phyloP scores from a whole-genome alignment of 2,797 vertebrate genomes.

The Danio kyathit region DNA sequence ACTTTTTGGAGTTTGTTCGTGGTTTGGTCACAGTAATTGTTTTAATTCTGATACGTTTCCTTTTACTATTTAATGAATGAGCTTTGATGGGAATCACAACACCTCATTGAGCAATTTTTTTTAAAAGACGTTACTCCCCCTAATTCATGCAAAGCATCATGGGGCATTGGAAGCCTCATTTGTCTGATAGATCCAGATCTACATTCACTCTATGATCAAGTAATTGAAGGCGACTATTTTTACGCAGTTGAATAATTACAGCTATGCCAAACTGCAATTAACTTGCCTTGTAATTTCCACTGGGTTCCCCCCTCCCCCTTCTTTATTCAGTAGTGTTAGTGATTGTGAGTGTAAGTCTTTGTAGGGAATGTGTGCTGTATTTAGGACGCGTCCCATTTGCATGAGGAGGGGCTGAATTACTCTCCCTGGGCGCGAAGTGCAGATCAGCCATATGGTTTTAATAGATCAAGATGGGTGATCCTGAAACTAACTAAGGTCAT shows the following conservation, averaged over 20 bases:
- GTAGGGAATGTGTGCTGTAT: conserved; percentile 12
- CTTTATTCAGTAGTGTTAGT: conserved; percentile 22
- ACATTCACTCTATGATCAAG: conserved; percentile 73
- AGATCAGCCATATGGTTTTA: conserved; percentile 57
- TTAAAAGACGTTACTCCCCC: no score
- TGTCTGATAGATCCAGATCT: conserved; percentile 61
- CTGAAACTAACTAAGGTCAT: conserved; percentile 51
- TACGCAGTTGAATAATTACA: conserved; percentile 82
- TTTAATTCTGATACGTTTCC: no score
- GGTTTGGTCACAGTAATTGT: no score
- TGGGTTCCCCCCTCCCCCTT: conserved; percentile 57
- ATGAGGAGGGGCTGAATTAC: conserved; percentile 1
- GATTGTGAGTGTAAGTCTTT: conserved; percentile 2
- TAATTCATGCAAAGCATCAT: no score
- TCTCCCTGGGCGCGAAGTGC: conserved; percentile 32
- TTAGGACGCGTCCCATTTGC: conserved; percentile 22
- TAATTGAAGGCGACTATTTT: conserved; percentile 76
- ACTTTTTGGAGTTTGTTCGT: no score
- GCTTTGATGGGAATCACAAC: no score
- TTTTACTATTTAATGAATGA: no score
- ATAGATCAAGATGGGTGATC: conserved; percentile 49
- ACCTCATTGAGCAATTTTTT: no score
- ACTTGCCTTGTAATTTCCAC: conserved; percentile 74
- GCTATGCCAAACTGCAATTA: conserved; percentile 79
- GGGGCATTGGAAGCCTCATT: conserved; percentile 7